Base-by-base conservation (phyloP, 1,140 invertebrate genomes). In the Drosophila pseudoananassae region DNA sequence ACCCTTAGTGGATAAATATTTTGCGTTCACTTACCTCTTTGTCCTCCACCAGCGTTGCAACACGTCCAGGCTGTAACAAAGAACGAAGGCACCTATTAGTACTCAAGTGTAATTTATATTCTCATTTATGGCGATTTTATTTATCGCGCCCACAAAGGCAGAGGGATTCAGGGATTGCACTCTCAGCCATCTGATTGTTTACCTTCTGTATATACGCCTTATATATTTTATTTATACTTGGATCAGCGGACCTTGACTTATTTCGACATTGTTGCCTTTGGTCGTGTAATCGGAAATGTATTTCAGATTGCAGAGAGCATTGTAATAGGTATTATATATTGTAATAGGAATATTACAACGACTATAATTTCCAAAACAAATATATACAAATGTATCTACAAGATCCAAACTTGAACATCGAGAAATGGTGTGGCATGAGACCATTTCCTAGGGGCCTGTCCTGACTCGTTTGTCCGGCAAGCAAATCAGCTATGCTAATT, bases 21-120 rank as follows among this genome's bases (percentile, higher is more conserved):
- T 29, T 17, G 51, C 15, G 46, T 59, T 53, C 63, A 54, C 93
- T 94, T 92, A 96, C 95, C 93, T 95, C 93, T 90, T 93, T 93
- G 73, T 96, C 95, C 92, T 96, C 94, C 29, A 96, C 92, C 46
- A 97, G 92, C 27, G 96, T 97, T 9, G 94, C 96, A 4, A 97
- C 96, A 78, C 96, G 93, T 29, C 96, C 96, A 25, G 95, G 95
- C 96, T 96, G 93, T 49, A 95, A 95, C 68, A 89, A 85, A 72
- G 66, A 77, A 83, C 60, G 51, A 60, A 73, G 47, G 15, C 57
- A 51, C 45, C 33, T 31, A 49, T 47, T 46, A 53, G 15, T 38
- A 31, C 36, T 53, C 52, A 52, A 58, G 27, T 63, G 10, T 17
- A 46, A 60, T 38, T 31, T 54, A 56, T 25, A 31, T 15, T 52